Base-by-base conservation (phyloP, 1,140 invertebrate species). In the Polypedilum vanderplanki region DNA sequence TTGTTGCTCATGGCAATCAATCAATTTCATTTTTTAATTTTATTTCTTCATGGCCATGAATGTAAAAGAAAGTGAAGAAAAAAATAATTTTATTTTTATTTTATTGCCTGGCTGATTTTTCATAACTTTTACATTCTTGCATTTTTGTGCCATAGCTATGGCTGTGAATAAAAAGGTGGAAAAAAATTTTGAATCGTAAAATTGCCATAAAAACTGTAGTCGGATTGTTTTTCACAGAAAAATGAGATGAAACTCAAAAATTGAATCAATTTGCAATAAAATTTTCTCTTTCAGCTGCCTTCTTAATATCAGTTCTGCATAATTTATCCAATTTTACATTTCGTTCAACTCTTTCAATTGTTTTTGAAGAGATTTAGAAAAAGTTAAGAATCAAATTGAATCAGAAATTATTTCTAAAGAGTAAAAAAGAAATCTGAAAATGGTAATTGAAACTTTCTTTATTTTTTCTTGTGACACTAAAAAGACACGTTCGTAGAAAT, bases 231-330 rank as follows among this genome's bases (percentile, higher is more conserved):
- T n/a, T 15, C n/a, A 12, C 24, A 33, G 2, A 33, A 33, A 33
- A n/a, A n/a, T n/a, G 46, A 12, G 46, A 57, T 57, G 46, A 57
- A 57, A 57, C 10, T 57, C 46, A 57, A 57, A 57, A 57, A 57
- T 57, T 57, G 10, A 57, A 57, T 57, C 46, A 57, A 57, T 57
- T 57, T 57, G 46, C 46, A 57, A 57, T 57, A 57, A 57, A 57
- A 57, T 9, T 57, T 15, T 57, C 10, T 57, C 3, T 12, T n/a
- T n/a, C n/a, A n/a, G n/a, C n/a, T n/a, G n/a, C n/a, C 24, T 12
- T 57, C 46, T 57, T 57, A 8, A 57, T 57, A n/a, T 57, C 46
- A 57, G 46, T 57, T 57, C n/a, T 57, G 46, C 46, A 57, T 57
- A 57, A 57, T 57, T 57, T 57, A 57, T 57, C 46, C 46, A 57